Percentiles rank a stretch among this genome's conserved stretches.
Evolutionary conservation across 2,888 invertebrate genomes (phyloP).

Genomic region (Pycnomerus fuliginosus): DNA sequence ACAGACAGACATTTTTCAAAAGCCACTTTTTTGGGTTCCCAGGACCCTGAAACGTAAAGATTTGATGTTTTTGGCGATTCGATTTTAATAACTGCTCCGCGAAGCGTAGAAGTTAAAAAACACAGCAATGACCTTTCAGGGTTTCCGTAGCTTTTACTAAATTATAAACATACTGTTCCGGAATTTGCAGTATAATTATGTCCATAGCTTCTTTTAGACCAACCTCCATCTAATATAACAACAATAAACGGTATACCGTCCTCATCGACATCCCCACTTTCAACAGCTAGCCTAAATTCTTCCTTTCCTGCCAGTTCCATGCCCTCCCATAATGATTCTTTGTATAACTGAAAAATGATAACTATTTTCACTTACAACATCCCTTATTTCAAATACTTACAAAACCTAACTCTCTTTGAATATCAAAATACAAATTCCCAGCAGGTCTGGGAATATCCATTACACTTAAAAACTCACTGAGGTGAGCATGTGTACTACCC

Average conservation of each 20-base stretch:
- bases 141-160: no score
- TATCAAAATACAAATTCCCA: neutral
- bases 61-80: no score
- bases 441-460: neutral
- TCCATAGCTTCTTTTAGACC: slow-evolving; percentile 23
- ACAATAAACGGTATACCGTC: slow-evolving; percentile 19
- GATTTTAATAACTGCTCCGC: no score
- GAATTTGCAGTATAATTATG: slow-evolving; percentile 21
- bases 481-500: neutral
- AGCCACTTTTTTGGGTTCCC: no score
- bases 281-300: slow-evolving; percentile 14
- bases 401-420: neutral
- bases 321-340: no score
- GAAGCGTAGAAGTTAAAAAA: no score
- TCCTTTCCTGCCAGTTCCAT: no score
- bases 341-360: slow-evolving; percentile 11
- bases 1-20: no score
- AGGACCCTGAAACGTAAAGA: no score
- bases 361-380: no score
- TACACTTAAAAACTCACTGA: neutral
- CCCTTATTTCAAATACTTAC: no score
- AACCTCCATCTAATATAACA: slow-evolving; percentile 25
- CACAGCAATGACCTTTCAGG: no score
- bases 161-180: slow-evolving; percentile 17
- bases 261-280: slow-evolving; percentile 11